Base-by-base conservation (phyloP, 2,113 vertebrate genomes). In the Etheostoma spectabile region DNA sequence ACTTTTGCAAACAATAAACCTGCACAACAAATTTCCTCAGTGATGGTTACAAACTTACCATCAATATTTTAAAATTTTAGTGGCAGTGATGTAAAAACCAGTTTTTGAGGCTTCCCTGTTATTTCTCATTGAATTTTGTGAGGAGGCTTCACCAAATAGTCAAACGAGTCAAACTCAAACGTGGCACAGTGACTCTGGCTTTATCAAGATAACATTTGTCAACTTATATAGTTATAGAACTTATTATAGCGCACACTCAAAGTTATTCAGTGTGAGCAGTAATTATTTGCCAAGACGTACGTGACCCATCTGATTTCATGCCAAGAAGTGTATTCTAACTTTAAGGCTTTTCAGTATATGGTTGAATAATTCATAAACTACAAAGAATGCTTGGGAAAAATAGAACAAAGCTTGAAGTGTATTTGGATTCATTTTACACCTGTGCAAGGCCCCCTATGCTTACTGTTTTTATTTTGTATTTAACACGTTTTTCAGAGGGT, bases 331-430 rank as follows among this genome's bases (percentile, higher is more conserved):
- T 78, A 1, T 35, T 75, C 30, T 68, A 4, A 65, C 19, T 53
- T 77, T 38, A 46, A 38, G 49, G 63, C 63, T 63, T 8, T 33
- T 59, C 15, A 33, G 45, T 76, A 60, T 56, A 13, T 13, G 55
- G 30, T 51, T 80, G 48, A 59, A 62, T 73, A 62, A 74, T 76
- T 69, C 16, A 57, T 61, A 48, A 24, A 53, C 24, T 68, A 73
- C 59, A 61, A 59, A 33, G 46, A 83, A 69, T 27, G 19, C 19
- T 64, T 51, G 57, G 2, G 1, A 42, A 57, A n/a, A 57, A 64
- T 21, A 6, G 77, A 81, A 87, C 81, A 87, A 85, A 89, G 27
- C 62, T 48, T 75, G 62, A 33, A 67, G 48, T 79, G 82, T 77
- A 52, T 79, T 74, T 81, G 21, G 24, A 79, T 69, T 88, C 15